A percentile compares a stretch with the other conserved stretches of the same genome.
phyloP scores from a whole-genome alignment of 2,888 invertebrate genomes.

The Leucoma salicis region DNA sequence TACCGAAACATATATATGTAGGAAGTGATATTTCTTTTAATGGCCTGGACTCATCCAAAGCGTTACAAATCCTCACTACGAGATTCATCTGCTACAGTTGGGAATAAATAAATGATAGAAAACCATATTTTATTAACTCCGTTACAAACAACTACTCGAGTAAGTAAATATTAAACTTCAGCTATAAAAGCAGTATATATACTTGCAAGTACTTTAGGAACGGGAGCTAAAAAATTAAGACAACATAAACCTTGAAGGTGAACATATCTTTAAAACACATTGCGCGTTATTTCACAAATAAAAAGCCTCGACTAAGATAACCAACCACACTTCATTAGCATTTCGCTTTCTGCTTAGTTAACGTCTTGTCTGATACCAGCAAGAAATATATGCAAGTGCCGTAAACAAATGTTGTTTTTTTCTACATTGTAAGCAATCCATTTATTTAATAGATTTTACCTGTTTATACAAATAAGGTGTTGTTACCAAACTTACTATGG shows the following conservation, averaged over 20 bases:
- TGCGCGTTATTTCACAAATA: conserved; percentile 58
- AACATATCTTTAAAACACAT: conserved; percentile 60
- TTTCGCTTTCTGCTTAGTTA: conserved; percentile 48
- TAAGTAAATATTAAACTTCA: conserved; percentile 19
- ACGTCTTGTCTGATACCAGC: conserved; percentile 40
- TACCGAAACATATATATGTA: too few relatives aligned
- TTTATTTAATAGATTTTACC: conserved; percentile 21
- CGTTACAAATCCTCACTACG: too few relatives aligned
- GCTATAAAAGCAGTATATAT: conserved; percentile 31
- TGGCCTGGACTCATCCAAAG: too few relatives aligned
- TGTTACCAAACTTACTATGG: conserved; percentile 17
- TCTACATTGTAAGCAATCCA: conserved; percentile 19
- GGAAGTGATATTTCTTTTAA: too few relatives aligned
- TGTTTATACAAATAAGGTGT: conserved; percentile 25
- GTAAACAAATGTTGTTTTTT: conserved; percentile 35
- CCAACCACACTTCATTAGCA: conserved; percentile 60
- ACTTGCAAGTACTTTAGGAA: conserved; percentile 31
- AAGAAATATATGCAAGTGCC: conserved; percentile 49
- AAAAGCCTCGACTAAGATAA: conserved; percentile 50
- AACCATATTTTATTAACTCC: too few relatives aligned
- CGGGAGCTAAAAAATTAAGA: conserved; percentile 35
- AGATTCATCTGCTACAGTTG: too few relatives aligned
- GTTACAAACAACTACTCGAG: background rate
- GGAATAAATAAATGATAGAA: too few relatives aligned
- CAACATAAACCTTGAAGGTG: conserved; percentile 47